A percentile compares a stretch with the other conserved stretches of the same genome.
phyloP scores from a whole-genome alignment of 2,113 vertebrate genomes.

The Vimba vimba region DNA sequence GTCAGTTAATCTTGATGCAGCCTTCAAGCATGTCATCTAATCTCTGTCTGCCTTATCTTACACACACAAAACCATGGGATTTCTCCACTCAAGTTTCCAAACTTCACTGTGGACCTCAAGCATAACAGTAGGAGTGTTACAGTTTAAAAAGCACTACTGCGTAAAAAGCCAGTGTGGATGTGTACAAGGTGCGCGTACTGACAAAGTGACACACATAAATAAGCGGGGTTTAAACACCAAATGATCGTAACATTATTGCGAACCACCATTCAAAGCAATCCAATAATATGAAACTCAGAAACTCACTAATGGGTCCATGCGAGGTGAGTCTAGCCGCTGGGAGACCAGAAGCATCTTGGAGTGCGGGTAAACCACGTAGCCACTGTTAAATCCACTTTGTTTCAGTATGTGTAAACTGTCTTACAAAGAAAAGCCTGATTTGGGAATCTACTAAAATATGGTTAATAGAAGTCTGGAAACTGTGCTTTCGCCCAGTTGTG shows the following conservation, averaged over 20 bases:
- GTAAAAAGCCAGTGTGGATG: slow-evolving; percentile 16
- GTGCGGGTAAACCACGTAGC: slow-evolving; percentile 69
- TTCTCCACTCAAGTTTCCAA: slow-evolving; percentile 44
- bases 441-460: slow-evolving; percentile 14
- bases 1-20: slow-evolving; percentile 56
- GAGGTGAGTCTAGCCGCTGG: slow-evolving; percentile 82
- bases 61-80: background rate
- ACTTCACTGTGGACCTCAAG: slow-evolving; percentile 7
- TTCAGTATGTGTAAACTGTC: slow-evolving; percentile 68
- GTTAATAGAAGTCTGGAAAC: background rate
- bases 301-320: slow-evolving; percentile 79
- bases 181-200: background rate
- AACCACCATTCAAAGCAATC: slow-evolving; percentile 22
- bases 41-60: background rate
- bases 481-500: background rate
- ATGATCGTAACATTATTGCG: background rate
- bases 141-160: background rate
- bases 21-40: slow-evolving; percentile 37
- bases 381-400: slow-evolving; percentile 78
- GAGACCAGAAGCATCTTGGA: slow-evolving; percentile 84
- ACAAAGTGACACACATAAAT: background rate
- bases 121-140: background rate
- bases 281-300: slow-evolving; percentile 52
- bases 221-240: background rate
- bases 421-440: slow-evolving; percentile 47